phyloP scores from a whole-genome alignment of 2,797 vertebrate species.

The Hippopotamyrus pictus region DNA sequence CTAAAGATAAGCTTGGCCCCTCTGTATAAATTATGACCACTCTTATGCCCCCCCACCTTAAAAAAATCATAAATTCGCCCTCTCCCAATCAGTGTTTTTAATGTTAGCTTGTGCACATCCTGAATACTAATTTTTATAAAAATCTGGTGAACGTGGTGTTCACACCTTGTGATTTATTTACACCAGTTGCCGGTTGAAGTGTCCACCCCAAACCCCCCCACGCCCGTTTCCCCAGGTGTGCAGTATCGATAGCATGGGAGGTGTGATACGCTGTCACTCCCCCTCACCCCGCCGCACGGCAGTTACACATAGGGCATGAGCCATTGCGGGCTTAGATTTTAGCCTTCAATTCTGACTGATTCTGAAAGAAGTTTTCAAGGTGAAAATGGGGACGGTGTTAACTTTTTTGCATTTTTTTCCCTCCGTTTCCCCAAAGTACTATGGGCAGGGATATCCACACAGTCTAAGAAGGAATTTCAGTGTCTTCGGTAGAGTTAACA shows the following conservation, averaged over 20 bases:
- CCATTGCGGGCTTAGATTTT: not conserved
- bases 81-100: not conserved
- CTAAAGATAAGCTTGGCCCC: not conserved
- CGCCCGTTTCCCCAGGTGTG: not conserved
- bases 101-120: not conserved
- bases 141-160: not conserved
- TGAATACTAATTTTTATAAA: not conserved
- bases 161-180: not conserved
- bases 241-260: not conserved
- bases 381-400: not conserved
- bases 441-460: not conserved
- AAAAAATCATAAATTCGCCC: not conserved
- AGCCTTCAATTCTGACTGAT: not conserved
- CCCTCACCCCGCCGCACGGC: not conserved
- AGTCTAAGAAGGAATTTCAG: not conserved
- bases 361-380: not conserved
- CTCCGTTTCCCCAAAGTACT: not conserved
- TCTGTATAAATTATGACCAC: not conserved
- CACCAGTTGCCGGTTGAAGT: not conserved
- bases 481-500: not conserved
- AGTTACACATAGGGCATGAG: not conserved
- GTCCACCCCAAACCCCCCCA: not conserved
- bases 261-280: not conserved
- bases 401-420: not conserved
- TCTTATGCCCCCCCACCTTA: not conserved